These are phyloP conservation scores for Chelonia mydas DNA, from an alignment of 2,797 vertebrate species.

Conservation along the genomic window DNA sequence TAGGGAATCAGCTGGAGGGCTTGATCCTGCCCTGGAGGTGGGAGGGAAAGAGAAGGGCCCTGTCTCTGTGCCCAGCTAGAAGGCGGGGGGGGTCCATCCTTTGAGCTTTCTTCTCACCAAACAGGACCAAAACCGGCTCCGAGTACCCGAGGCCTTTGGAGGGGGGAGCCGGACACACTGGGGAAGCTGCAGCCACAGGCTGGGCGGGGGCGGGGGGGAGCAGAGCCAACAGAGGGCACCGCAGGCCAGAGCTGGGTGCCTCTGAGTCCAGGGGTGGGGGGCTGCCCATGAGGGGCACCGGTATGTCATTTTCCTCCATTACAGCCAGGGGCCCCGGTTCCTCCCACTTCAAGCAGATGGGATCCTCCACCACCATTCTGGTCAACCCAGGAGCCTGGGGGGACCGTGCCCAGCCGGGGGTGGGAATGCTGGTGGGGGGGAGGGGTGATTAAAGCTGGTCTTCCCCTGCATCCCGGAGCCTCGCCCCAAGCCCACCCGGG, in stretches of 20 bases:
- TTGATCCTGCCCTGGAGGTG: constrained; percentile 71
- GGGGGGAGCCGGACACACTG: not conserved
- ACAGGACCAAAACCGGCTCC: not conserved
- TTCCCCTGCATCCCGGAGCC: too few species aligned
- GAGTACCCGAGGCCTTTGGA: not conserved
- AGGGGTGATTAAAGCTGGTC: not conserved
- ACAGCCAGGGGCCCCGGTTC: too few species aligned
- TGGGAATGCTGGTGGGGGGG: too few species aligned
- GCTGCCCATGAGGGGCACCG: too few species aligned
- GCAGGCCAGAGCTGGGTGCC: too few species aligned
- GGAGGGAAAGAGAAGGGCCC: constrained; percentile 77
- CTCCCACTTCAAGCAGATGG: too few species aligned
- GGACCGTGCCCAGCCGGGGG: constrained; percentile 49
- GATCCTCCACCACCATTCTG: too few species aligned
- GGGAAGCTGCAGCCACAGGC: too few species aligned
- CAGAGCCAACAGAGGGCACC: not conserved
- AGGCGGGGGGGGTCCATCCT: not conserved
- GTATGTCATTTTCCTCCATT: not conserved
- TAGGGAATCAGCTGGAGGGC: not conserved
- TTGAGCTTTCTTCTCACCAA: not conserved
- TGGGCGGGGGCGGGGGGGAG: too few species aligned
- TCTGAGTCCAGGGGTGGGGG: too few species aligned
- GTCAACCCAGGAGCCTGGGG: not conserved
- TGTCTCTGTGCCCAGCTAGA: not conserved
- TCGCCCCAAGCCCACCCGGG: too few species aligned